These are phyloP conservation scores for Halyomorpha halys DNA, from an alignment of 1,140 invertebrate genomes.

Conservation along the genomic window DNA sequence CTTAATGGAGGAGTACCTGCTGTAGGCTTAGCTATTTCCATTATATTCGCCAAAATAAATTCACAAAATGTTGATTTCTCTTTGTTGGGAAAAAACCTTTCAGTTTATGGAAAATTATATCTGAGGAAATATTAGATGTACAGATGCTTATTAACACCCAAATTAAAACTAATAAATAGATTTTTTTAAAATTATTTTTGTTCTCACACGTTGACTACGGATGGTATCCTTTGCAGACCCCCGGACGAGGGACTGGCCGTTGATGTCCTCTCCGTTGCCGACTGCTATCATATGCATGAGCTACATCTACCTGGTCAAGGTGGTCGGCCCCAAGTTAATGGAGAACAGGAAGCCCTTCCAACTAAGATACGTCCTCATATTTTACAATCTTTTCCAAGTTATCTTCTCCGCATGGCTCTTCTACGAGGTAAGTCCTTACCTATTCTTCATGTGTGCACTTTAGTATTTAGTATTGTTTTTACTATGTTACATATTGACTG, in stretches of 20 bases:
- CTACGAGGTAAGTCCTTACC: slow-evolving; percentile 53
- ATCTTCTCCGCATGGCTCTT: slow-evolving; percentile 74
- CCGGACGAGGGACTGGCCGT: slow-evolving; percentile 68
- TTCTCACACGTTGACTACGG: no score
- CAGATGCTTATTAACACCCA: no score
- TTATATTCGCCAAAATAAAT: no score
- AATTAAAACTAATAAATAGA: no score
- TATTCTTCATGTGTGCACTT: background rate
- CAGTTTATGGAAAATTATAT: no score
- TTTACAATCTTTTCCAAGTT: slow-evolving; percentile 81
- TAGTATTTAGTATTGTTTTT: background rate
- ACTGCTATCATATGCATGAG: slow-evolving; percentile 64
- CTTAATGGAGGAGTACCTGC: no score
- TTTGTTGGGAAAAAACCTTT: no score
- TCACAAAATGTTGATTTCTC: no score
- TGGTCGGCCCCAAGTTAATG: slow-evolving; percentile 77
- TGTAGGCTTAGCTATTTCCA: no score
- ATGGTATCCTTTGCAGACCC: slow-evolving; percentile 46
- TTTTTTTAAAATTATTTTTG: no score
- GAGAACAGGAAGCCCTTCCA: slow-evolving; percentile 78
- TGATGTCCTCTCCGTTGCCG: slow-evolving; percentile 74
- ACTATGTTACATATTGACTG: background rate
- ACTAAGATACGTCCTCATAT: slow-evolving; percentile 63
- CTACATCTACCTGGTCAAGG: slow-evolving; percentile 69
- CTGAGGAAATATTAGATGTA: no score